A percentile compares a stretch with the other conserved stretches of the same genome.
These are phyloP conservation scores for Salarias fasciatus DNA, from an alignment of 2,797 vertebrate species.

Conservation along the genomic window DNA sequence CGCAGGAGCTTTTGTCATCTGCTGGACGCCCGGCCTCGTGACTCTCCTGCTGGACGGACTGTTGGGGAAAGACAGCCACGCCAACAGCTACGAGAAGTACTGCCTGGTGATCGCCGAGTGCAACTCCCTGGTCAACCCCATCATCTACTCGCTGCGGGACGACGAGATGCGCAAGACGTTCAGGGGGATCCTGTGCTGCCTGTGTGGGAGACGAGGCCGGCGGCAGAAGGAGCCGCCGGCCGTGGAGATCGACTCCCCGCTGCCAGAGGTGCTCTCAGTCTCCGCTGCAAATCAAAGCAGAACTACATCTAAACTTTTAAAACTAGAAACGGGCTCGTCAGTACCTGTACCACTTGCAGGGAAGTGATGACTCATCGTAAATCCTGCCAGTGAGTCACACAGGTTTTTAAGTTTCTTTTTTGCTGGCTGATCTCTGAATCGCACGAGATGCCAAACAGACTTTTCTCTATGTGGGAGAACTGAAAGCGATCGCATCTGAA, in stretches of 20 bases:
- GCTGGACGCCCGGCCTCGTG: conserved; percentile 93
- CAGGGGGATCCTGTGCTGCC: conserved; percentile 86
- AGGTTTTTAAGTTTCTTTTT: too few relatives aligned
- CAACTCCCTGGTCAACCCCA: conserved; percentile 92
- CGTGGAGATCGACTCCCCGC: conserved; percentile 49
- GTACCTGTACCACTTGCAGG: too few relatives aligned
- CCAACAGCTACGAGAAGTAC: conserved; percentile 89
- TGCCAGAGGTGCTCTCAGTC: conserved; percentile 57
- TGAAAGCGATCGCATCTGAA: too few relatives aligned
- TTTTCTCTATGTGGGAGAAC: too few relatives aligned
- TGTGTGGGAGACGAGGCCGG: conserved; percentile 55
- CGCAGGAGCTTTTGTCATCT: conserved; percentile 93
- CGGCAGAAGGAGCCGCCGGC: conserved; percentile 38
- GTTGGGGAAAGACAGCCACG: conserved; percentile 80
- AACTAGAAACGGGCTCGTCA: too few relatives aligned
- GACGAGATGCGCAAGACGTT: conserved; percentile 91
- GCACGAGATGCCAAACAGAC: too few relatives aligned
- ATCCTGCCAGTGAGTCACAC: too few relatives aligned
- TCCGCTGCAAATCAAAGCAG: too few relatives aligned
- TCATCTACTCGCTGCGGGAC: conserved; percentile 91
- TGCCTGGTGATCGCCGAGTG: conserved; percentile 91
- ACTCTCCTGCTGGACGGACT: conserved; percentile 90
- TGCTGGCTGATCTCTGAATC: too few relatives aligned
- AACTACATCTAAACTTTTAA: too few relatives aligned
- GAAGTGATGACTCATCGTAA: too few relatives aligned